Conservation (phyloP, 2,888 invertebrate species). For the Metacarcinus magister region DNA sequence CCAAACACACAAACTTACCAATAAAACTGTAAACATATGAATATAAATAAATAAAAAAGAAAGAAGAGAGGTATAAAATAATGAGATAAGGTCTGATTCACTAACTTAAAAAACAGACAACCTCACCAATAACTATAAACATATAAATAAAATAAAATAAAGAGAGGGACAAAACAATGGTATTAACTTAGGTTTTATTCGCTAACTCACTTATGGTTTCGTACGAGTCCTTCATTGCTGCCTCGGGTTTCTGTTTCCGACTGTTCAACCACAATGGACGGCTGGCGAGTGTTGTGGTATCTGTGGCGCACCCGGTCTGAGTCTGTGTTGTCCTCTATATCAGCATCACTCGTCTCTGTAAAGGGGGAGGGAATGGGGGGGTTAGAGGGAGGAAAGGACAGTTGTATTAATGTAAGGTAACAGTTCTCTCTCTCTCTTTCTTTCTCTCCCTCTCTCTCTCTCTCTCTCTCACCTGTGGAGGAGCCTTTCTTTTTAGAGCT, state of each 20-base stretch:
- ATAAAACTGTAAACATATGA: too few relatives aligned
- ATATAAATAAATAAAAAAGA: too few relatives aligned
- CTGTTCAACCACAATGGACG: slow-evolving; percentile 82
- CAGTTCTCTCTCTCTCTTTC: neutral
- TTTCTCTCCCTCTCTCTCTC: neutral
- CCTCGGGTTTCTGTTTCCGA: slow-evolving; percentile 73
- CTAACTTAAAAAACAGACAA: too few relatives aligned
- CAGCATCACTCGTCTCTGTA: slow-evolving; percentile 82
- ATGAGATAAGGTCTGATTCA: too few relatives aligned
- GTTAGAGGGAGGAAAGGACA: neutral
- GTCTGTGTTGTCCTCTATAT: slow-evolving; percentile 82
- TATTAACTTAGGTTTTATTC: too few relatives aligned
- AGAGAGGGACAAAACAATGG: too few relatives aligned
- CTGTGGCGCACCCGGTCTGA: slow-evolving; percentile 79
- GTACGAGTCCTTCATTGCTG: slow-evolving; percentile 58
- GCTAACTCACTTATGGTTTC: slow-evolving; percentile 70
- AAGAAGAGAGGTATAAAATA: too few relatives aligned
- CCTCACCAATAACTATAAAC: too few relatives aligned
- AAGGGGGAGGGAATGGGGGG: neutral
- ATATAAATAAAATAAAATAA: too few relatives aligned
- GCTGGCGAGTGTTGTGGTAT: slow-evolving; percentile 79
- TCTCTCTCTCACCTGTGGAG: slow-evolving; percentile 71
- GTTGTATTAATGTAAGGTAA: neutral
- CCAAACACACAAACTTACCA: too few relatives aligned
- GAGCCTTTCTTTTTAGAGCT: slow-evolving; percentile 77